Conservation (phyloP, 2,113 vertebrate genomes). For the Circaetus cinerascens region DNA sequence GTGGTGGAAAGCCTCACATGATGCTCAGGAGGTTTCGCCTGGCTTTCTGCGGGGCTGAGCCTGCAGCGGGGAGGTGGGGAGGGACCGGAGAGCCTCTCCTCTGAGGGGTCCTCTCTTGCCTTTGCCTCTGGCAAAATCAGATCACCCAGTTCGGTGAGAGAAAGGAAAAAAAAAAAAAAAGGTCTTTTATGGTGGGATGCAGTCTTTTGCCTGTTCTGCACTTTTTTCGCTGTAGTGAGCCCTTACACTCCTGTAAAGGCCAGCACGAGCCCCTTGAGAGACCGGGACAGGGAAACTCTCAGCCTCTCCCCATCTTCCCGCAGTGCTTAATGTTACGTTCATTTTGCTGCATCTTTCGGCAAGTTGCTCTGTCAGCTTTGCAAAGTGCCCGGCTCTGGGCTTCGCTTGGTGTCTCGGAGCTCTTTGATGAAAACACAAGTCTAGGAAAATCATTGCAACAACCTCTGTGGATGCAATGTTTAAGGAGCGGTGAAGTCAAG, state of each 20-base stretch:
- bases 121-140: background rate
- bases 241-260: background rate
- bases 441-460: background rate
- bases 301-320: background rate
- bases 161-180: too few species aligned
- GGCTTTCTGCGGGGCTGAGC: background rate
- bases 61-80: background rate
- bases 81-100: background rate
- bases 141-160: background rate
- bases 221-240: background rate
- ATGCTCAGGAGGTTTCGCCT: slow-evolving; percentile 27
- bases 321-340: background rate
- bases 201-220: background rate
- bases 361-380: background rate
- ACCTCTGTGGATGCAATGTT: background rate
- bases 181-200: background rate
- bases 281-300: background rate
- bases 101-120: background rate
- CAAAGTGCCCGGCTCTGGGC: background rate
- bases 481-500: background rate
- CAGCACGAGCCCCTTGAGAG: background rate
- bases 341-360: background rate
- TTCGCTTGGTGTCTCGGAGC: background rate
- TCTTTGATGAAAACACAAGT: background rate
- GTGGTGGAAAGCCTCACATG: slow-evolving; percentile 45